Conservation (phyloP, 2,797 vertebrate species). For the Semaprochilodus insignis region DNA sequence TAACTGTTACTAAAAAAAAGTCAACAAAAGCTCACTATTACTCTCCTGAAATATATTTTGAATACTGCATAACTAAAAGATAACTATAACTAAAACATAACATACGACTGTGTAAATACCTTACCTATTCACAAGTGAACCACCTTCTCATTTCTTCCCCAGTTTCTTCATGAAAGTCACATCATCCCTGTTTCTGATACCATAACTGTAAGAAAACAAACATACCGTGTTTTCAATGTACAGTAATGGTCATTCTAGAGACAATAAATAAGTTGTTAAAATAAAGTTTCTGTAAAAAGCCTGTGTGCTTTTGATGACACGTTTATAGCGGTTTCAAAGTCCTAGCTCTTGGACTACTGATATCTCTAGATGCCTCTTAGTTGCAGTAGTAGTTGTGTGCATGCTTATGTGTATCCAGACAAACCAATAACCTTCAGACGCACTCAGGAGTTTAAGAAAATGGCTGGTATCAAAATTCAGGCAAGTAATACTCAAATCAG, state of each 20-base stretch:
- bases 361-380: not conserved
- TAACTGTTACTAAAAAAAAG: not conserved
- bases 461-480: not conserved
- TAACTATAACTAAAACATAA: not conserved
- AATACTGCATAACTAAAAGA: constrained; percentile 11
- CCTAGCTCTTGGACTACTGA: not conserved
- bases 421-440: not conserved
- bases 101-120: not conserved
- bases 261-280: no score
- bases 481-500: not conserved
- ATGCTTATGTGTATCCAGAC: not conserved
- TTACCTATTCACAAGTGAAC: not conserved
- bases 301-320: no score
- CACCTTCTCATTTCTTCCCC: constrained; percentile 79
- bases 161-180: constrained; percentile 94
- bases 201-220: constrained; percentile 80
- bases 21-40: constrained; percentile 17
- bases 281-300: no score
- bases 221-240: not conserved
- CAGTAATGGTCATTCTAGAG: no score
- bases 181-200: constrained; percentile 94
- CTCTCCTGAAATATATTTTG: not conserved
- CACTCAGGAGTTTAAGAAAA: not conserved
- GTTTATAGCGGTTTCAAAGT: not conserved
- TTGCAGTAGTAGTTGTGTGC: not conserved